A percentile compares a stretch with the other conserved stretches of the same genome.
Conservation (phyloP, 2,113 vertebrate genomes). For the Rhegmatorhina hoffmannsi region DNA sequence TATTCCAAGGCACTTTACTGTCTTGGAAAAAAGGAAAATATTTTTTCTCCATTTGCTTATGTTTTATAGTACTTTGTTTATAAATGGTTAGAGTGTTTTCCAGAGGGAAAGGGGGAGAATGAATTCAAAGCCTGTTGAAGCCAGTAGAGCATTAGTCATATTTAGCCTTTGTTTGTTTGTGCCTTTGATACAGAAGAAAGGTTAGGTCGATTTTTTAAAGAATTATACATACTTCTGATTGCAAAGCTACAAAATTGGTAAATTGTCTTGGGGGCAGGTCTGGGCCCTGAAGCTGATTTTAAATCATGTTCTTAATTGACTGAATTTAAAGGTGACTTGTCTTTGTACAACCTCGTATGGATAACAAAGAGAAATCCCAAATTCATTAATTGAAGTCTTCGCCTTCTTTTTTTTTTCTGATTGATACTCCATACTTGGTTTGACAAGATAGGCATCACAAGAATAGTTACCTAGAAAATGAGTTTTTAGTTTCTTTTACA, state of each 20-base stretch:
- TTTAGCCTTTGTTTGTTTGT: constrained; percentile 47
- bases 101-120: constrained; percentile 21
- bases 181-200: not conserved
- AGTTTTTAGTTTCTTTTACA: not conserved
- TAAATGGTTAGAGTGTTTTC: not conserved
- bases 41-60: constrained; percentile 24
- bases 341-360: not conserved
- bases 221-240: not conserved
- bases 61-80: constrained; percentile 25
- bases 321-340: constrained; percentile 14
- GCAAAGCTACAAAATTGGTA: not conserved
- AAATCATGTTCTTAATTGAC: constrained; percentile 19
- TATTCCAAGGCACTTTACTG: constrained; percentile 12
- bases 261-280: not conserved
- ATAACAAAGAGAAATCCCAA: not conserved
- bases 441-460: not conserved
- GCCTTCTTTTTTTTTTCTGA: not conserved
- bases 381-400: not conserved
- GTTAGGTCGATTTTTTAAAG: not conserved
- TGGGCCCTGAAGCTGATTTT: not conserved
- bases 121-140: constrained; percentile 22
- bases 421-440: not conserved
- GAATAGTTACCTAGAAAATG: not conserved
- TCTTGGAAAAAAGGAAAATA: not conserved
- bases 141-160: constrained; percentile 3